Evolutionary conservation across 1,140 invertebrate species (phyloP).

Genomic region (Potamilus streckersoni): DNA sequence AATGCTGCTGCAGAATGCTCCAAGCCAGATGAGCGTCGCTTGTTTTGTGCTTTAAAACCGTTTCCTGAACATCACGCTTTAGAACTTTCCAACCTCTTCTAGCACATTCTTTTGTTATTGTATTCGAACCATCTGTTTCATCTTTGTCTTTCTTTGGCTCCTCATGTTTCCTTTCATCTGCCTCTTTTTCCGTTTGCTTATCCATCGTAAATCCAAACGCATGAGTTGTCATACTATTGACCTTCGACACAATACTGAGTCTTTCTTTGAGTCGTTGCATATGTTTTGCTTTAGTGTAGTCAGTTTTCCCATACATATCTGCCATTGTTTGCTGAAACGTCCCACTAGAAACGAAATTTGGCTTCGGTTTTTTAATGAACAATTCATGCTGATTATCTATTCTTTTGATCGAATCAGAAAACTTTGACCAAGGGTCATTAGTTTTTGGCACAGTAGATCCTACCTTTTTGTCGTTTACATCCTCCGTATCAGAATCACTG

Average conservation of each 20-base stretch:
- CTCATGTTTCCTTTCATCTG: constrained; percentile 9
- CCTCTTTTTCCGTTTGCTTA: constrained; percentile 21
- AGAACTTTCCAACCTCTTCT: constrained; percentile 43
- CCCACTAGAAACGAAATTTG: constrained; percentile 38
- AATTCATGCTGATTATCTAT: constrained; percentile 5
- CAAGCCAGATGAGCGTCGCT: constrained; percentile 34
- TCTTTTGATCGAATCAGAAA: too few species aligned
- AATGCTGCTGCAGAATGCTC: constrained; percentile 40
- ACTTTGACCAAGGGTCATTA: too few species aligned
- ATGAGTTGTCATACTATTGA: too few species aligned
- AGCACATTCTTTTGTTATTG: constrained; percentile 34
- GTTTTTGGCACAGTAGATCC: too few species aligned
- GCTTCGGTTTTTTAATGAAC: constrained; percentile 26
- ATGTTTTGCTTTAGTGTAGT: constrained; percentile 35
- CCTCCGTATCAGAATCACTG: too few species aligned
- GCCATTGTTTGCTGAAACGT: constrained; percentile 46
- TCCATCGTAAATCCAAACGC: constrained; percentile 19
- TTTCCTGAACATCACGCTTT: constrained; percentile 37
- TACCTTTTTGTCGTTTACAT: too few species aligned
- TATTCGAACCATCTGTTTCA: constrained; percentile 8
- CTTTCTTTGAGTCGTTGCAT: constrained; percentile 21
- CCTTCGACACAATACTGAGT: constrained; percentile 22
- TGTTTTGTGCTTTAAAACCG: constrained; percentile 24
- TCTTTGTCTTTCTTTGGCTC: constrained; percentile 15
- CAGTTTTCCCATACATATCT: constrained; percentile 43